Base-by-base conservation (phyloP, 2,797 vertebrate genomes). In the Phrynocephalus guinanensis region DNA sequence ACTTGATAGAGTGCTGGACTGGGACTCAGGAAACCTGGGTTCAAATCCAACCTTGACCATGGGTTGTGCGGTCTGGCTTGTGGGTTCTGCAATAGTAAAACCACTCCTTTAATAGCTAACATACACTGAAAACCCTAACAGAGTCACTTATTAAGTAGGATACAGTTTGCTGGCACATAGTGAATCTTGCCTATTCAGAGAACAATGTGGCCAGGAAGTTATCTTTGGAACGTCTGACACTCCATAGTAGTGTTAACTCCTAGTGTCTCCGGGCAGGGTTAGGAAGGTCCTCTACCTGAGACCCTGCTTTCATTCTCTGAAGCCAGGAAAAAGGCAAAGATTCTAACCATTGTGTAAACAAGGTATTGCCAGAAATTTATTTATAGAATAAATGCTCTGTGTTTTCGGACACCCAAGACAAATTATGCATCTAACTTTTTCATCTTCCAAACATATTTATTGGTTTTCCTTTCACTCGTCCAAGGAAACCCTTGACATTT, bases 401-500 rank as follows among this genome's bases (percentile, higher is more conserved):
- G 44, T 63, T 86, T 80, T 72, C 33, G 72, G 66, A 28, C 33
- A 28, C 18, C 18, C 2, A 28, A n/a, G 24, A 52, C 52, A 33
- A 83, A 72, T 72, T 28, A 85, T 1, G 8, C 5, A 63, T 44
- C 52, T 73, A 73, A 86, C 22, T 6, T 71, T 79, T 30, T 80
- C 68, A 71, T 83, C 82, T 68, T 80, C n/a, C 67, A 86, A 44
- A 33, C 38, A 71, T 63, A 60, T 80, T 72, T 60, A 63, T 72
- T 48, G 52, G 56, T 20, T 48, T 66, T 60, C 16, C 18, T 71
- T 82, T 50, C 1, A 18, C 22, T 11, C 70, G 24, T 67, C 48
- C 76, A 70, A 79, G 63, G 50, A 38, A 86, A 87, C 1, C 50
- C 56, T 52, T 52, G 28, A 52, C 63, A 82, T 26, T 77, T 52